phyloP scores from a whole-genome alignment of 2,113 vertebrate species.

The Rhipidura dahli region DNA sequence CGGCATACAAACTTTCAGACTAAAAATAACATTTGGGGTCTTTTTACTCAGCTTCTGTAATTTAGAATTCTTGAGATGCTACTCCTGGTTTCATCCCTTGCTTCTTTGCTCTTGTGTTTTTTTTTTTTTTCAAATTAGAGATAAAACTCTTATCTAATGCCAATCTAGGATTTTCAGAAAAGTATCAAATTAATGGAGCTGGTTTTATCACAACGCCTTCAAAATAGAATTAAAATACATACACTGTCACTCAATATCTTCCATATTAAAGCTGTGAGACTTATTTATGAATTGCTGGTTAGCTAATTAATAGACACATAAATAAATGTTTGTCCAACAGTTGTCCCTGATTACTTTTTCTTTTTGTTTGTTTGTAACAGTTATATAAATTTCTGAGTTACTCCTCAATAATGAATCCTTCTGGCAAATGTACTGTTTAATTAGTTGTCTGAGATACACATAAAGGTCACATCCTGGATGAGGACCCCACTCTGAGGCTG shows the following conservation, averaged over 20 bases:
- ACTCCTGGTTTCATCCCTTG: neutral
- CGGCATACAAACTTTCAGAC: neutral
- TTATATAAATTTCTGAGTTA: neutral
- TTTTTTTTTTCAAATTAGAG: neutral
- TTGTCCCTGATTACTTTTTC: slow-evolving; percentile 10
- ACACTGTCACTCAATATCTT: neutral
- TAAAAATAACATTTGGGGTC: neutral
- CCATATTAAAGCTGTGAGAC: neutral
- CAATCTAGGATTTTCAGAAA: neutral
- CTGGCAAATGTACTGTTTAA: neutral
- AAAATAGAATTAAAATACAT: neutral
- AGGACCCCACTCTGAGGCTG: neutral
- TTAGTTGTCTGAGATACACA: neutral
- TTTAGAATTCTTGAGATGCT: neutral
- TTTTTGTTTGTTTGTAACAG: neutral
- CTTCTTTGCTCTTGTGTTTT: neutral
- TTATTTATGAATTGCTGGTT: neutral
- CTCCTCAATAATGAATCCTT: neutral
- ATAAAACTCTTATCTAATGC: neutral
- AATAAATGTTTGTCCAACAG: slow-evolving; percentile 37
- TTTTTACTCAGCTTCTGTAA: neutral
- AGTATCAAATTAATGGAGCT: neutral
- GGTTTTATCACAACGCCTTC: neutral
- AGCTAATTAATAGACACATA: neutral
- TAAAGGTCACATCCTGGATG: neutral